These are phyloP conservation scores for Sylvilagus floridanus DNA, from an alignment of 2,797 vertebrate species.

Conservation along the genomic window DNA sequence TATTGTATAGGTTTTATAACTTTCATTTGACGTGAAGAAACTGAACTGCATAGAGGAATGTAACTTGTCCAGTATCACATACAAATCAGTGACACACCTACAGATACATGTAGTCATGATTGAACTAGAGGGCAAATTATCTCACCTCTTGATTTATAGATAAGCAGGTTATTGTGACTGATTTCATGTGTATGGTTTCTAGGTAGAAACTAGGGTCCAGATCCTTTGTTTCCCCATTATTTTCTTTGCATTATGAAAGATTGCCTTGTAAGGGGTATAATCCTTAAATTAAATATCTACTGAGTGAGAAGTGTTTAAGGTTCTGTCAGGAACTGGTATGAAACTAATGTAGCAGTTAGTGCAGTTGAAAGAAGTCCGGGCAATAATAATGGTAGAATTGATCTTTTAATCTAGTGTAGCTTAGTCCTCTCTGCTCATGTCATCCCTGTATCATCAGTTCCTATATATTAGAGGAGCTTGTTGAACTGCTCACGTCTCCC, in stretches of 20 bases:
- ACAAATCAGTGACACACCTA: slow-evolving; percentile 17
- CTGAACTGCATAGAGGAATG: background rate
- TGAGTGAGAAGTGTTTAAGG: background rate
- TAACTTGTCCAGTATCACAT: background rate
- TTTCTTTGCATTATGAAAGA: background rate
- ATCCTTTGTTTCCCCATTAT: background rate
- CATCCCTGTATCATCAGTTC: background rate
- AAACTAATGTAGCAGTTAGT: background rate
- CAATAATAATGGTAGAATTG: background rate
- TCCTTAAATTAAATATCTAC: background rate
- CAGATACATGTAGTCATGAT: background rate
- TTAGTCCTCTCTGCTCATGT: background rate
- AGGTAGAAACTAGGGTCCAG: background rate
- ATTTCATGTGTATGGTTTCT: background rate
- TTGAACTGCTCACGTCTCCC: background rate
- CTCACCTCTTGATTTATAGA: background rate
- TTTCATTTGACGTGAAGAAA: background rate
- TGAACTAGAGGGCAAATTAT: background rate
- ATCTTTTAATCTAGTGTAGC: background rate
- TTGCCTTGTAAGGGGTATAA: background rate
- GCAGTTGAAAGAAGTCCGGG: background rate
- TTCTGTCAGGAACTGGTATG: background rate
- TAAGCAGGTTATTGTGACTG: background rate
- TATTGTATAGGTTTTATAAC: background rate
- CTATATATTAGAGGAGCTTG: background rate